These are phyloP conservation scores for Neogobius melanostomus DNA, from an alignment of 2,113 vertebrate species.

Conservation along the genomic window DNA sequence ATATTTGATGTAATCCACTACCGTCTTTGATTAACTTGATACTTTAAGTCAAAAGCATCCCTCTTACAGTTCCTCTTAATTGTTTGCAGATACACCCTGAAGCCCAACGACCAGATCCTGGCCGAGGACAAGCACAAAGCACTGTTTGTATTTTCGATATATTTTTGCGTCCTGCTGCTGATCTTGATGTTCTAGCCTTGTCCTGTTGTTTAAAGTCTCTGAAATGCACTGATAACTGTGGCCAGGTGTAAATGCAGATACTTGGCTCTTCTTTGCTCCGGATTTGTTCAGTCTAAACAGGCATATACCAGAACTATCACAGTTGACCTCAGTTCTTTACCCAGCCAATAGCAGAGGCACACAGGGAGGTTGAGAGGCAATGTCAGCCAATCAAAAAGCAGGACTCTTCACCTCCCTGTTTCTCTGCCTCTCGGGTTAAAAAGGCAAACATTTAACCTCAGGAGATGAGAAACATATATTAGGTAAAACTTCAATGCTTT, in stretches of 20 bases:
- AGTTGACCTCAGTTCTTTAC: slow-evolving; percentile 36
- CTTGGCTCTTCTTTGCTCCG: slow-evolving; percentile 23
- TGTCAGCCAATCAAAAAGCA: slow-evolving; percentile 56
- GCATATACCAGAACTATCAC: slow-evolving; percentile 32
- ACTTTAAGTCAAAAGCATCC: background rate
- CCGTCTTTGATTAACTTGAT: background rate
- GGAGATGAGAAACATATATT: slow-evolving; percentile 45
- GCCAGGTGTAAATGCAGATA: background rate
- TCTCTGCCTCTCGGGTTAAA: slow-evolving; percentile 43
- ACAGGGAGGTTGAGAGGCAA: slow-evolving; percentile 15
- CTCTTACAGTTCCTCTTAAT: slow-evolving; percentile 2
- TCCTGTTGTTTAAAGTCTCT: background rate
- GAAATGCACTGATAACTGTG: background rate
- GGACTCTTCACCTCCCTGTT: slow-evolving; percentile 63
- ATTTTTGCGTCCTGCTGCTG: slow-evolving; percentile 8
- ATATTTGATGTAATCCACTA: background rate
- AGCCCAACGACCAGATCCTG: slow-evolving; percentile 96
- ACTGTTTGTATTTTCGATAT: slow-evolving; percentile 79
- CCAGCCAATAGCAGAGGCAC: slow-evolving; percentile 45
- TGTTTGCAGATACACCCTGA: slow-evolving; percentile 86
- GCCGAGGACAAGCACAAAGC: slow-evolving; percentile 97
- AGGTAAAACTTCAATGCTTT: too few species aligned
- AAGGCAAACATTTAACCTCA: slow-evolving; percentile 63
- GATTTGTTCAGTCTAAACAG: slow-evolving; percentile 56
- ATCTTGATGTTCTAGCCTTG: background rate